Percentiles rank a stretch among this genome's conserved stretches.
These are phyloP conservation scores for Heliconius aoede DNA, from an alignment of 2,888 invertebrate species.

Conservation along the genomic window DNA sequence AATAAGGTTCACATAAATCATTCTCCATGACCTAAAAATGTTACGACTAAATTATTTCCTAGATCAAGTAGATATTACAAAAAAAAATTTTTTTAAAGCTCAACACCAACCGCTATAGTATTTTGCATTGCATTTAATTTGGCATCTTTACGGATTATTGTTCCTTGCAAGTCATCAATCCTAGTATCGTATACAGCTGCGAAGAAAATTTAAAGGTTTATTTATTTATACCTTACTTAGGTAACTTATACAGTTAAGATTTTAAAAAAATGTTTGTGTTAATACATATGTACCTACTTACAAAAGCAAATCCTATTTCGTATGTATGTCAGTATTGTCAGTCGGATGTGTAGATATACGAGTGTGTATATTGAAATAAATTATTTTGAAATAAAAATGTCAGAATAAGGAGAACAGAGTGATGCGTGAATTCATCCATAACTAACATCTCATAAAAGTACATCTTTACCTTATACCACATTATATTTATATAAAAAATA, in stretches of 20 bases:
- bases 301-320: too few species aligned
- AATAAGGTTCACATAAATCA: constrained; percentile 77
- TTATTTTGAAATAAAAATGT: background rate
- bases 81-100: constrained; percentile 8
- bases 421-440: background rate
- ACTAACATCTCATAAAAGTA: background rate
- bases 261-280: too few species aligned
- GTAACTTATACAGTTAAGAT: background rate
- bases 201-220: constrained; percentile 36
- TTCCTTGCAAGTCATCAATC: constrained; percentile 70
- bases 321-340: too few species aligned
- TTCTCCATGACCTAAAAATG: constrained; percentile 72
- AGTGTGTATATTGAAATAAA: background rate
- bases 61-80: background rate
- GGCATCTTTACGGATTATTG: constrained; percentile 73
- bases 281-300: too few species aligned
- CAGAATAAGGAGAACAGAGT: background rate
- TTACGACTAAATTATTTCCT: constrained; percentile 33
- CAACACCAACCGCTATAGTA: constrained; percentile 68
- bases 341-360: too few species aligned
- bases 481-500: background rate
- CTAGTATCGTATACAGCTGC: constrained; percentile 65
- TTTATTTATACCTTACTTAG: background rate
- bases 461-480: background rate
- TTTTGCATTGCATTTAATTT: constrained; percentile 76